These are phyloP conservation scores for Zootoca vivipara DNA, from an alignment of 2,113 vertebrate species.

Conservation along the genomic window DNA sequence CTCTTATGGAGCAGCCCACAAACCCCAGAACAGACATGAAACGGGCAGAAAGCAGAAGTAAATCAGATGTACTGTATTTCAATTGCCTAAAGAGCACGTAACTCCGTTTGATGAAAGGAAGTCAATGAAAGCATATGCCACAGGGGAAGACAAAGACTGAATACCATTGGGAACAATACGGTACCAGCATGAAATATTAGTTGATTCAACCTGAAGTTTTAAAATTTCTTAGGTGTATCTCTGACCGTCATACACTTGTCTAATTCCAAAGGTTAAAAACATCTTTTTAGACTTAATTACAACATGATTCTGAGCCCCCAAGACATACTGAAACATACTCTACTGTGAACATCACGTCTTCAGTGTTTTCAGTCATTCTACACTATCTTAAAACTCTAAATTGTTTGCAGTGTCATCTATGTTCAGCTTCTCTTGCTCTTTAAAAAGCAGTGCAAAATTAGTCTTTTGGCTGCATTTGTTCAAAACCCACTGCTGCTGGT, in stretches of 20 bases:
- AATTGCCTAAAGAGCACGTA: background rate
- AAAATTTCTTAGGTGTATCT: background rate
- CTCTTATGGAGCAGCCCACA: background rate
- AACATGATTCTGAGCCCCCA: background rate
- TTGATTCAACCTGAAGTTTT: background rate
- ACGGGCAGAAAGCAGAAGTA: background rate
- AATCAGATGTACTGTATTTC: background rate
- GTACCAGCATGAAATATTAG: background rate
- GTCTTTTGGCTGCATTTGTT: conserved; percentile 1
- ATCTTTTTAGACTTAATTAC: background rate
- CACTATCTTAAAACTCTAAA: background rate
- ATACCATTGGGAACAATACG: background rate
- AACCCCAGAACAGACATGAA: background rate
- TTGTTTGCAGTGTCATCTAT: too few relatives aligned
- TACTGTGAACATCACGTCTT: background rate
- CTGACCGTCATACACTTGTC: background rate
- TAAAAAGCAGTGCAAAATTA: conserved; percentile 2
- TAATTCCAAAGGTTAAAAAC: background rate
- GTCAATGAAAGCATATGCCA: background rate
- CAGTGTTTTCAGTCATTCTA: background rate
- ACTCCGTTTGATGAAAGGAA: background rate
- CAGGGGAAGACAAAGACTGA: background rate
- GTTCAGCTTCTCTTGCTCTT: background rate
- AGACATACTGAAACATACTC: background rate
- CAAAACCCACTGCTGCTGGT: background rate